Evolutionary conservation across 2,888 invertebrate genomes (phyloP), one percentile per base, ranked within the genome.

Genomic region (Beris morrisii): DNA sequence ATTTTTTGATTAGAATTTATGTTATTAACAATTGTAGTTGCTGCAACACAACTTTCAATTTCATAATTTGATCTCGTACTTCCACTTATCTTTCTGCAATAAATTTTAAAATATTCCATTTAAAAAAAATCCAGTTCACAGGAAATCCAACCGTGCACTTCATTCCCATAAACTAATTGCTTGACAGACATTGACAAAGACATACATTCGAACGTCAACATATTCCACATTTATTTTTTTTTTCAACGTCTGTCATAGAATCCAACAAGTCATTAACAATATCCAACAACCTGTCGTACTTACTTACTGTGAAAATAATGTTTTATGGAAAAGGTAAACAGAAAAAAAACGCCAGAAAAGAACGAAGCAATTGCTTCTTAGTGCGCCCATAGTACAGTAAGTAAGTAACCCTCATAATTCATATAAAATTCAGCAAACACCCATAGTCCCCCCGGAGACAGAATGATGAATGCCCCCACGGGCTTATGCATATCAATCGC

Each of bases 391-490:
- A 55, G 15, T n/a, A 55, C 31, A 32, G 38, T n/a, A 30, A 53
- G 9, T 28, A 28, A 55, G 12, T 28, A 32, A 38, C 55, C 31
- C n/a, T 55, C 55, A 55, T 55, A 32, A 32, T 32, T 55, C 55
- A 55, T 32, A 32, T 30, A 12, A 55, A 32, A 55, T 11, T 32
- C 55, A 30, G 38, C 52, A 52, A 52, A 15, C 52, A 28, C 52
- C 52, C 46, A 46, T 46, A 46, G 15, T 46, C 15, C 52, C 7
- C 13, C 22, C 45, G 57, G 57, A 64, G 64, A 55, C 64, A 64
- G 64, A 43, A 64, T 64, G 64, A 64, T 64, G 64, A 55, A 64
- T 64, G 54, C 64, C 64, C 54, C 44, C 55, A 55, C 53, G 46
- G 64, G 44, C 31, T 45, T 54, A 43, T 64, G 64, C 64, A 64